Conservation (phyloP, 1,140 invertebrate genomes). For the Dendroctonus ponderosae region DNA sequence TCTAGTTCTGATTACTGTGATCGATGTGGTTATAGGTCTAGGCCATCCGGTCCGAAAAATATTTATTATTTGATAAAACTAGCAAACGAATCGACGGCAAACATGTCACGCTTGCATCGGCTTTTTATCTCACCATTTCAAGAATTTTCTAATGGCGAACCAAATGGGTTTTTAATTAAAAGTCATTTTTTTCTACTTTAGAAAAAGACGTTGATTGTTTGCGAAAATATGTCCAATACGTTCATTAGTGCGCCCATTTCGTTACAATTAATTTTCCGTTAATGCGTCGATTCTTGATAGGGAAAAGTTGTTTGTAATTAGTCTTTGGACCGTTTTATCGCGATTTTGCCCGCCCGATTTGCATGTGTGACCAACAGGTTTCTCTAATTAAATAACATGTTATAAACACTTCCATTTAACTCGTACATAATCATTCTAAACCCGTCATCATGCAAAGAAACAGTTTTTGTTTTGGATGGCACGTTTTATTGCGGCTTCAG, state of each 20-base stretch:
- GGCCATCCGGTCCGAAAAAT: slow-evolving; percentile 3
- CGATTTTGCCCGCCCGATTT: no score
- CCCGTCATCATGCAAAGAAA: no score
- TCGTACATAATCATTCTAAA: no score
- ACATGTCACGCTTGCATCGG: background rate
- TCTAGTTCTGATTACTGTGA: no score
- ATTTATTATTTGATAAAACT: slow-evolving; percentile 13
- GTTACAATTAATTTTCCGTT: slow-evolving; percentile 18
- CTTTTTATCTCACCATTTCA: slow-evolving; percentile 7
- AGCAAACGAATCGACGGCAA: slow-evolving; percentile 12
- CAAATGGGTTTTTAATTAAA: slow-evolving; percentile 23
- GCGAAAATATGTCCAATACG: slow-evolving; percentile 15
- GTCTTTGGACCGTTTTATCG: slow-evolving; percentile 2
- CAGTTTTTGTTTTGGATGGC: no score
- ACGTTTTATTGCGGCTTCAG: no score
- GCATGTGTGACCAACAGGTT: no score
- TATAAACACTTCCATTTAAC: no score
- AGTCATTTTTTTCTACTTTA: slow-evolving; percentile 23
- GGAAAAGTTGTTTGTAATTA: slow-evolving; percentile 25
- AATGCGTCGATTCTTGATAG: background rate
- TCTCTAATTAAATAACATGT: no score
- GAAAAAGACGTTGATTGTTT: slow-evolving; percentile 23
- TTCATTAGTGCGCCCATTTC: slow-evolving; percentile 7
- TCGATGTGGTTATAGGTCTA: no score
- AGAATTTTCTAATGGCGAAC: slow-evolving; percentile 6